These are phyloP conservation scores for Empis livida DNA, from an alignment of 2,888 invertebrate genomes.

Conservation along the genomic window DNA sequence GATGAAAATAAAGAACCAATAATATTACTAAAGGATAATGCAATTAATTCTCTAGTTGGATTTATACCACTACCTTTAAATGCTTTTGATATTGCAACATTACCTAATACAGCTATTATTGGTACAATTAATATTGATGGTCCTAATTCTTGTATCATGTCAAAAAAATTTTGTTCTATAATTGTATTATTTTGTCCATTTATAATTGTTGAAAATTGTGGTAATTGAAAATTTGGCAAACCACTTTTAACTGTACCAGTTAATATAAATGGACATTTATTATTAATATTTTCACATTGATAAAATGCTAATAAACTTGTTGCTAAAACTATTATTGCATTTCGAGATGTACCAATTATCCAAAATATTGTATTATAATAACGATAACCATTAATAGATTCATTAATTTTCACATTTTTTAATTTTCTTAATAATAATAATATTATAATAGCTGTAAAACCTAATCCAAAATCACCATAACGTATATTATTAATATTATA, in stretches of 20 bases:
- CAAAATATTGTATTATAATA: constrained; percentile 49
- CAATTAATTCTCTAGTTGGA: constrained; percentile 81
- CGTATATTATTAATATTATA: constrained; percentile 54
- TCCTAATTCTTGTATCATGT: constrained; percentile 54
- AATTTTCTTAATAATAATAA: constrained; percentile 63
- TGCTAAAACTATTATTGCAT: constrained; percentile 64
- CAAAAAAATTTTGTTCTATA: constrained; percentile 21
- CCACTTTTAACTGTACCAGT: constrained; percentile 59
- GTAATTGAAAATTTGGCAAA: constrained; percentile 51
- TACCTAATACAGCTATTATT: constrained; percentile 79
- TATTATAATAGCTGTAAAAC: constrained; percentile 49
- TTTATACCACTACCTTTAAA: constrained; percentile 76
- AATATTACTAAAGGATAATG: constrained; percentile 73
- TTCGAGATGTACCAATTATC: constrained; percentile 68
- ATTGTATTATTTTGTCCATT: constrained; percentile 22
- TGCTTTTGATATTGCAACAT: constrained; percentile 91
- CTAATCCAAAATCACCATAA: constrained; percentile 52
- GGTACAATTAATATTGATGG: constrained; percentile 77
- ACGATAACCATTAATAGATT: constrained; percentile 33
- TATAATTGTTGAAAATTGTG: constrained; percentile 54
- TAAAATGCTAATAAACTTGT: constrained; percentile 47
- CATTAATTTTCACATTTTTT: constrained; percentile 46
- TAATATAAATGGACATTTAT: constrained; percentile 49
- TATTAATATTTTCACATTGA: constrained; percentile 32
- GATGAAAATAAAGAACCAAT: constrained; percentile 79